A percentile compares a stretch with the other conserved stretches of the same genome.
These are phyloP conservation scores for Corythoichthys haematopterus DNA, from an alignment of 2,113 vertebrate species.

Conservation along the genomic window DNA sequence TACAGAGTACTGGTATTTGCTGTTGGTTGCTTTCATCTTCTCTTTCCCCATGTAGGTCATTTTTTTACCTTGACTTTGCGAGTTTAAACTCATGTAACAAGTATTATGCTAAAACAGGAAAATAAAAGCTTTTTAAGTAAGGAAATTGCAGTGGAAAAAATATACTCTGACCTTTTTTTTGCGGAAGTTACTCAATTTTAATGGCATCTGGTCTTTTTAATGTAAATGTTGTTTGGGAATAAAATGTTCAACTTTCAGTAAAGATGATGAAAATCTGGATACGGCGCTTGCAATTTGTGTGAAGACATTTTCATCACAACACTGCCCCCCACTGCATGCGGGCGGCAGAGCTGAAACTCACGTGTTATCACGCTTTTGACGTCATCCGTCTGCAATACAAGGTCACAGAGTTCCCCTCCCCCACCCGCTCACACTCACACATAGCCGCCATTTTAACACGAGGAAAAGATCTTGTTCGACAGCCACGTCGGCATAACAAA, in stretches of 20 bases:
- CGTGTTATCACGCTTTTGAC: conserved; percentile 41
- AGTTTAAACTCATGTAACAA: no score
- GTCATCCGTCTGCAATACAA: conserved; percentile 18
- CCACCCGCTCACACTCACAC: background rate
- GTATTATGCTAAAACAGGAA: no score
- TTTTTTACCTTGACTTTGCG: no score
- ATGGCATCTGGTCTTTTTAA: no score
- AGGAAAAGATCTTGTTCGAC: conserved; percentile 26
- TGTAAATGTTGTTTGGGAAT: no score
- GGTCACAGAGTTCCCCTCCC: conserved; percentile 1
- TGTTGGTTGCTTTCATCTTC: no score
- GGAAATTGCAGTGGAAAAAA: no score
- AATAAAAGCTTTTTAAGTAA: no score
- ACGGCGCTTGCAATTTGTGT: background rate
- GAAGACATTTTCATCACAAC: conserved; percentile 3
- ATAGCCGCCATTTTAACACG: conserved; percentile 61
- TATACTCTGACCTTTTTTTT: no score
- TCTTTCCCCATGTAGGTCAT: no score
- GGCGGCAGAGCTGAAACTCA: conserved; percentile 14
- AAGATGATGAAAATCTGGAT: background rate
- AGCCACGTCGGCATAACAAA: conserved; percentile 31
- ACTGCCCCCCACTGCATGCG: conserved; percentile 42
- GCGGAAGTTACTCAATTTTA: no score
- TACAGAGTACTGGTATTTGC: background rate
- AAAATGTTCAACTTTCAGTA: background rate